Evolutionary conservation across 1,140 invertebrate genomes (phyloP), one percentile per base, ranked within the genome.

Genomic region (Heliconius hewitsoni): DNA sequence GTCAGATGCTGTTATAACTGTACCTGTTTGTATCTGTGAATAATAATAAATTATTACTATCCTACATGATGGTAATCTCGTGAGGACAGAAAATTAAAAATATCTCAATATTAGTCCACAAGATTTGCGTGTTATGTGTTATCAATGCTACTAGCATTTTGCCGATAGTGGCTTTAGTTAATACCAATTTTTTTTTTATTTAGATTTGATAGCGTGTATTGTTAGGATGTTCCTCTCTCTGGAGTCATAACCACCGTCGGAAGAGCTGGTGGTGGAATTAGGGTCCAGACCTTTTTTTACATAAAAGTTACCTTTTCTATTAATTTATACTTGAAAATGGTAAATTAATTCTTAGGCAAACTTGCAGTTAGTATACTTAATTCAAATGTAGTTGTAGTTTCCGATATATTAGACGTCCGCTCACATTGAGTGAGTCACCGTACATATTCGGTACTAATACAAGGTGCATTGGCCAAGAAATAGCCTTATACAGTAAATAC

Each of bases 141-240:
- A 1, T 13, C 3, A 46, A 13, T 46, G 42, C 11, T 9, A 46
- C 11, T 46, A 1, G 2, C 1, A 46, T 46, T 46, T 9, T 13
- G 9, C 42, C 2, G 8, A 0, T 46, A 46, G 9, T 46, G 42
- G 11, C 3, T 46, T 46, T 9, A 13, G 11, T 46, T 46, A 46
- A 46, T 3, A 11, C 34, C 6, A 8, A 37, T 8, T 37, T 8
- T 37, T 37, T 37, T 37, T 37, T 37, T 37, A 37, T 37, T 37
- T 37, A 37, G 0, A 37, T 98, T 0, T 97, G 96, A 96, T 90
- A 97, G 92, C 30, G 30, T 37, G 8, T 8, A 37, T 37, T 37
- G 34, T 37, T 5, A 37, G 6, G 34, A 37, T 37, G 34, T 34
- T 37, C 34, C 34, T 37, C 5, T 37, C 34, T 37, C 6, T 37